Conservation (phyloP, 2,113 vertebrate genomes). For the Callithrix jacchus region DNA sequence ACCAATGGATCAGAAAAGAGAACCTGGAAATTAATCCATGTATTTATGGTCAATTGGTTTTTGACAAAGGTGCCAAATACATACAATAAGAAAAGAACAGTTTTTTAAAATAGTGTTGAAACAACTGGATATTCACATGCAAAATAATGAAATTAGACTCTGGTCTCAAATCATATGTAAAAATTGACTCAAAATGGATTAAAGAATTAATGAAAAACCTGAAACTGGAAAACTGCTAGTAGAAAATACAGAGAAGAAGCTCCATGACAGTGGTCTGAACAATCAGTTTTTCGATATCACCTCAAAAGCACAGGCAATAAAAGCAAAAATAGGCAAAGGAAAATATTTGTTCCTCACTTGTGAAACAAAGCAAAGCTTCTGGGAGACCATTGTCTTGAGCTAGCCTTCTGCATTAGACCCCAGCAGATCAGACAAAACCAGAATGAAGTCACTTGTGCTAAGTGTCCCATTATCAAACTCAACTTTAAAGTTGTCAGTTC, state of each 20-base stretch:
- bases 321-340: neutral
- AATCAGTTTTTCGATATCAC: neutral
- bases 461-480: neutral
- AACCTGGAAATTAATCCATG: neutral
- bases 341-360: neutral
- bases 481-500: neutral
- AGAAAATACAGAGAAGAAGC: neutral
- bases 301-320: neutral
- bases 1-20: neutral
- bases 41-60: neutral
- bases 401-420: neutral
- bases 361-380: neutral
- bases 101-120: neutral
- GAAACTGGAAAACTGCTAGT: neutral
- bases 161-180: neutral
- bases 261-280: neutral
- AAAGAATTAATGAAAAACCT: neutral
- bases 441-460: neutral
- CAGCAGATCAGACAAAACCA: neutral
- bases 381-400: neutral
- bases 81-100: neutral
- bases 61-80: neutral
- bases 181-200: neutral
- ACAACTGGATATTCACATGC: neutral
- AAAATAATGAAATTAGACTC: neutral